Conservation (phyloP, 2,113 vertebrate genomes). For the Brevimyrus niger region DNA sequence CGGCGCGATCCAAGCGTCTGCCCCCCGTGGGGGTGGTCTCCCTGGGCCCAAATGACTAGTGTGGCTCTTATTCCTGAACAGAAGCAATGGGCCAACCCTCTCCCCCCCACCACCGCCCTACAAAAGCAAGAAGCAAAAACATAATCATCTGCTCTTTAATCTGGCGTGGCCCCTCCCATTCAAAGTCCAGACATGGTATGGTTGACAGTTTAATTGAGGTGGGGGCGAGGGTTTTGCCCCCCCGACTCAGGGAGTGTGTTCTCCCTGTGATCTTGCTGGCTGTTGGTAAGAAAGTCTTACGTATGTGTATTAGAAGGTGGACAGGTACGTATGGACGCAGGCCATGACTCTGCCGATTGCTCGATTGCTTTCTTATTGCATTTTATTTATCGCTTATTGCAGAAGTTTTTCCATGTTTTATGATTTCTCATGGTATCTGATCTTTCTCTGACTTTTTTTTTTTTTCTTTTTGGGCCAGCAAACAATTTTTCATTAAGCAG, state of each 20-base stretch:
- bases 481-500: background rate
- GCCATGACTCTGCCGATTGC: background rate
- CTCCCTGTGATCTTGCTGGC: background rate
- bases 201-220: background rate
- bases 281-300: slow-evolving; percentile 67
- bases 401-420: background rate
- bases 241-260: background rate
- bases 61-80: background rate
- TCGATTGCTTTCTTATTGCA: slow-evolving; percentile 8
- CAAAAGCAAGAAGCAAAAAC: background rate
- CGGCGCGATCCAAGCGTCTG: background rate
- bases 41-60: background rate
- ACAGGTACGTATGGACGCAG: slow-evolving; percentile 66
- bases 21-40: background rate
- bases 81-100: background rate
- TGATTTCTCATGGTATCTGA: slow-evolving; percentile 15
- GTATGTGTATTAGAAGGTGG: slow-evolving; percentile 59
- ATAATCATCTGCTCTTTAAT: background rate
- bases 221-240: slow-evolving; percentile 6
- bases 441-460: slow-evolving; percentile 5
- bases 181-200: background rate
- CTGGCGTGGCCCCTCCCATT: background rate
- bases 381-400: background rate
- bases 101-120: background rate
- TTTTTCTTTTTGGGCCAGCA: background rate